Percentiles rank a stretch among this genome's conserved stretches.
Evolutionary conservation across 2,797 vertebrate genomes (phyloP).

Genomic region (Acipenser transmontanus): DNA sequence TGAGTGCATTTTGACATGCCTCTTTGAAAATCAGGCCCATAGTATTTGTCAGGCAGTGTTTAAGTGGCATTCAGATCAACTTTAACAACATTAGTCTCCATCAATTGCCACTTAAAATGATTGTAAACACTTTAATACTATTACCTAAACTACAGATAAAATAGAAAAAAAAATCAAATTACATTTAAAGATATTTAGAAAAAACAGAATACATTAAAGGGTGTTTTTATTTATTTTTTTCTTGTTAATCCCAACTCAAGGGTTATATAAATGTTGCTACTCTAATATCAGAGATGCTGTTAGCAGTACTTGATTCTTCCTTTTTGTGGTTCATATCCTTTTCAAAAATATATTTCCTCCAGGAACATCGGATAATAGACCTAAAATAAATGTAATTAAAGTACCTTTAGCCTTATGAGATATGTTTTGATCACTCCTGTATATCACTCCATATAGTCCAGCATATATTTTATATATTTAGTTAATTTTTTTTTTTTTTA

Average conservation of each 20-base stretch:
- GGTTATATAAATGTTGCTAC: conserved; percentile 59
- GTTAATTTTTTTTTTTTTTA: too few relatives aligned
- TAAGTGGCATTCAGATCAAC: too few relatives aligned
- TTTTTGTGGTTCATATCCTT: conserved; percentile 85
- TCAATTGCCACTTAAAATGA: too few relatives aligned
- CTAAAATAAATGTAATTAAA: neutral
- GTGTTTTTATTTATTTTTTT: conserved; percentile 19
- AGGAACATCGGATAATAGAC: neutral
- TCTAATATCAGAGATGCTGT: conserved; percentile 61
- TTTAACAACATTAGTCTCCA: too few relatives aligned
- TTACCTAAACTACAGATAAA: too few relatives aligned
- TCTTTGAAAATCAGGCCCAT: neutral
- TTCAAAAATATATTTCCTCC: conserved; percentile 20
- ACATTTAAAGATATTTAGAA: too few relatives aligned
- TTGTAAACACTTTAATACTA: too few relatives aligned
- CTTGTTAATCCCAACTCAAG: conserved; percentile 35
- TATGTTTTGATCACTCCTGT: too few relatives aligned
- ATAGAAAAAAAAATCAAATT: too few relatives aligned
- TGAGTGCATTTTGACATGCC: too few relatives aligned
- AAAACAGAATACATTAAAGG: neutral
- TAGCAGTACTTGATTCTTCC: conserved; percentile 70
- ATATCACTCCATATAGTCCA: too few relatives aligned
- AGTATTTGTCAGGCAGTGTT: neutral
- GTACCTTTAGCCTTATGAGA: neutral
- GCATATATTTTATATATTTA: too few relatives aligned